A percentile compares a stretch with the other conserved stretches of the same genome.
Conservation (phyloP, 2,113 vertebrate genomes). For the Platichthys stellatus region DNA sequence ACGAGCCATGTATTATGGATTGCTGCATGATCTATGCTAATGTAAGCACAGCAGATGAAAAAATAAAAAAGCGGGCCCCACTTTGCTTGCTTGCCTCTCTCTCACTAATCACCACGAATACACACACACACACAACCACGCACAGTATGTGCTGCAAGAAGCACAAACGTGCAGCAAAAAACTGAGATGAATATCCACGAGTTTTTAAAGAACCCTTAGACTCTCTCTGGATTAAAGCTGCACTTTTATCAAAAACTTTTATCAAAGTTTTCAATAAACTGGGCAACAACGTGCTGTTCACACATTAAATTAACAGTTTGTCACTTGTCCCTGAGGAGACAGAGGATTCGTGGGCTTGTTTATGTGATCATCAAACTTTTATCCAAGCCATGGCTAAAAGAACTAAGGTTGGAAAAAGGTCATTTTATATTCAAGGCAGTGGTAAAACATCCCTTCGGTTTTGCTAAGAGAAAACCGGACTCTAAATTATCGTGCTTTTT, state of each 20-base stretch:
- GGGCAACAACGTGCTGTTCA: background rate
- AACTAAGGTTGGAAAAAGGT: background rate
- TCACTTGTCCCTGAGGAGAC: constrained; percentile 13
- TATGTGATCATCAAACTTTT: constrained; percentile 55
- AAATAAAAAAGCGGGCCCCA: constrained; percentile 57
- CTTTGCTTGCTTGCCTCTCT: constrained; percentile 33
- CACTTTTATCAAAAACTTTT: background rate
- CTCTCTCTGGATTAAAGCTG: background rate
- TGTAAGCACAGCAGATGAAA: constrained; percentile 45
- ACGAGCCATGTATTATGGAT: constrained; percentile 72
- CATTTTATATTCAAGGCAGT: constrained; percentile 12
- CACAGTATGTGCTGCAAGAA: background rate
- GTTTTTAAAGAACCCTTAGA: background rate
- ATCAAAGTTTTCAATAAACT: background rate
- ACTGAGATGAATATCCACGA: constrained; percentile 9
- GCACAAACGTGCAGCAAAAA: background rate
- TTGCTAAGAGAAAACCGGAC: constrained; percentile 26
- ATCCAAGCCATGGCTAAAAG: constrained; percentile 12
- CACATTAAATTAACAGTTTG: constrained; percentile 39
- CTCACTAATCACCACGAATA: constrained; percentile 45
- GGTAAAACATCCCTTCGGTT: background rate
- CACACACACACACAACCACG: constrained; percentile 20
- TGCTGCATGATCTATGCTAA: constrained; percentile 69
- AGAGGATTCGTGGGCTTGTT: constrained; percentile 25
- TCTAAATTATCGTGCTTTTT: constrained; percentile 9